Percentiles rank a stretch among this genome's conserved stretches.
Evolutionary conservation across 1,140 invertebrate genomes (phyloP).

Genomic region (Ceratosolen solmsi): DNA sequence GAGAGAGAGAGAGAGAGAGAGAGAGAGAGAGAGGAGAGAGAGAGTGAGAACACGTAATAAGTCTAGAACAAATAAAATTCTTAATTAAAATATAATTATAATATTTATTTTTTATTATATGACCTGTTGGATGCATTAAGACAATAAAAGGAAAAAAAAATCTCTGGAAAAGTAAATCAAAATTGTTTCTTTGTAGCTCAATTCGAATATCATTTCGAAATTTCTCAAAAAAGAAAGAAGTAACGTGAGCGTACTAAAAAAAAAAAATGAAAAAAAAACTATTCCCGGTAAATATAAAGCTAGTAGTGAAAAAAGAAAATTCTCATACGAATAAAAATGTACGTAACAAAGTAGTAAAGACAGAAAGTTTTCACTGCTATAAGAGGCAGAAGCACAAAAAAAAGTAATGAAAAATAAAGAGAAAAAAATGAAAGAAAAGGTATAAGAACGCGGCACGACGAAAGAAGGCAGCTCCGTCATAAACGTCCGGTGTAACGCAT

Average conservation of each 20-base stretch:
- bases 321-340: constrained; percentile 53
- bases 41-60: constrained; percentile 33
- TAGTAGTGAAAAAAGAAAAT: constrained; percentile 56
- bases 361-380: constrained; percentile 48
- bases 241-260: constrained; percentile 42
- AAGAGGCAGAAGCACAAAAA: constrained; percentile 44
- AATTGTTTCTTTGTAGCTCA: constrained; percentile 44
- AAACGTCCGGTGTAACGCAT: constrained; percentile 61
- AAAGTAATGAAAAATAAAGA: constrained; percentile 12
- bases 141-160: constrained; percentile 46
- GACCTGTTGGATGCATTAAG: constrained; percentile 40
- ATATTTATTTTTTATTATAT: constrained; percentile 45
- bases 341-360: constrained; percentile 52
- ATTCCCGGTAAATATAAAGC: constrained; percentile 51
- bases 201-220: constrained; percentile 45
- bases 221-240: constrained; percentile 31
- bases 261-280: constrained; percentile 37
- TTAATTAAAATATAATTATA: constrained; percentile 28
- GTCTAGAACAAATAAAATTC: constrained; percentile 49
- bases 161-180: constrained; percentile 43
- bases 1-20: neutral
- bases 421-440: constrained; percentile 36
- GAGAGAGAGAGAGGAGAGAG: neutral
- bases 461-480: constrained; percentile 60
- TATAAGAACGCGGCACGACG: constrained; percentile 52